Base-by-base conservation (phyloP, 2,113 vertebrate species). In the Lepisosteus osseus region DNA sequence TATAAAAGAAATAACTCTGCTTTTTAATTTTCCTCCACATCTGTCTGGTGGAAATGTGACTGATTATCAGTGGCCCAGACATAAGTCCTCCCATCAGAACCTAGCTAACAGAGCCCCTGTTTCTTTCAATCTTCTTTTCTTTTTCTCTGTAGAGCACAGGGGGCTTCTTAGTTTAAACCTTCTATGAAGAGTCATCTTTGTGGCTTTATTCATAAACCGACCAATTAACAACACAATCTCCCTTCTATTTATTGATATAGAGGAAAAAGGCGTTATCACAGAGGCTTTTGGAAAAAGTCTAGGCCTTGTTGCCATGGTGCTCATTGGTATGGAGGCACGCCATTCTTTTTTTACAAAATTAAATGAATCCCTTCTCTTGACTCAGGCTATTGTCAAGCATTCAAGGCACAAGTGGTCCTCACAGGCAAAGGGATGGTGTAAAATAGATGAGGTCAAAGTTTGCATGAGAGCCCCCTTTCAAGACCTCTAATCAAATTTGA, bases 291-390 rank as follows among this genome's bases (percentile, higher is more conserved):
- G 63, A 44, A 65, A 63, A 68, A 73, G 69, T 42, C 75, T 74
- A 71, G 77, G 80, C 80, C 69, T 74, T 3, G 90, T 95, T 94
- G 84, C 94, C 92, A 95, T 95, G 89, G 92, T 80, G 86, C 87
- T 81, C 73, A 42, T 66, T 72, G 77, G 61, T 65, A 62, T 78
- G 82, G 80, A 86, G 88, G 83, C 82, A 85, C 69, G 82, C 86
- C 82, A 88, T 90, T 88, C 82, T 90, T 86, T 84, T 82, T 56
- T 67, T 77, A 7, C 62, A 13, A 72, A 82, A 59, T 59, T 61
- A 85, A 85, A 85, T 77, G 82, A 47, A 65, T 67, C 43, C 41
- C 88, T 83, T 78, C 83, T 83, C 83, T 86, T 91, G 87, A 93
- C 84, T 89, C 75, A 62, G 77, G 77, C 86, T 85, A 90, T 93